Percentiles rank a stretch among this genome's conserved stretches.
phyloP scores from a whole-genome alignment of 2,888 invertebrate genomes.

The Monoplex corrugatus region DNA sequence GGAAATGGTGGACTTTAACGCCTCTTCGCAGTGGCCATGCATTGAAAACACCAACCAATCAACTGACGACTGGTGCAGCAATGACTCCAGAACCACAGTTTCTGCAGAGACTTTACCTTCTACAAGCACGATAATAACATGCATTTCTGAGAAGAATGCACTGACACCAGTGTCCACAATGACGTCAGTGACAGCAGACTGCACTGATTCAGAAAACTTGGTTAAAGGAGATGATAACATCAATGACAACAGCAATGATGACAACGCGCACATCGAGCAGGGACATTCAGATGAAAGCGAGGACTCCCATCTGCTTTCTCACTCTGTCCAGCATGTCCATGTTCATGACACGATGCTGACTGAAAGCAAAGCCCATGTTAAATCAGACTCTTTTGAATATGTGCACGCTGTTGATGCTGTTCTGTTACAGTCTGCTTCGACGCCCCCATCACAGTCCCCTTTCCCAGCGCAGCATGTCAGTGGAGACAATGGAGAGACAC shows the following conservation, averaged over 20 bases:
- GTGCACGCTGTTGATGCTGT: neutral
- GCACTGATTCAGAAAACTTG: neutral
- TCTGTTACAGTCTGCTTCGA: neutral
- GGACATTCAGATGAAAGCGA: neutral
- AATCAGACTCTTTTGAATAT: conserved; percentile 25
- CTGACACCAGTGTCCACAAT: neutral
- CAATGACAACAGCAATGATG: neutral
- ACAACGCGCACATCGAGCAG: too few relatives aligned
- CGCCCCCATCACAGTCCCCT: neutral
- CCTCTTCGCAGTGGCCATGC: neutral
- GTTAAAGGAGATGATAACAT: neutral
- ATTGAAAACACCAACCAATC: neutral
- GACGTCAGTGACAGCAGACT: neutral
- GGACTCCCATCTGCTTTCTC: neutral
- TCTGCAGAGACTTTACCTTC: too few relatives aligned
- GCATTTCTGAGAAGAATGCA: too few relatives aligned
- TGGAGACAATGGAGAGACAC: neutral
- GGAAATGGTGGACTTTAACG: neutral
- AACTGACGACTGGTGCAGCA: neutral
- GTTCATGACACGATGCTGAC: neutral
- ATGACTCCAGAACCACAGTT: neutral
- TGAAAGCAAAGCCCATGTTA: neutral
- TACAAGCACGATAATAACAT: too few relatives aligned
- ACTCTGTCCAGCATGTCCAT: neutral
- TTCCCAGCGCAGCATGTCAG: neutral